phyloP scores from a whole-genome alignment of 2,888 invertebrate species.

The Gasteruption jaculator region DNA sequence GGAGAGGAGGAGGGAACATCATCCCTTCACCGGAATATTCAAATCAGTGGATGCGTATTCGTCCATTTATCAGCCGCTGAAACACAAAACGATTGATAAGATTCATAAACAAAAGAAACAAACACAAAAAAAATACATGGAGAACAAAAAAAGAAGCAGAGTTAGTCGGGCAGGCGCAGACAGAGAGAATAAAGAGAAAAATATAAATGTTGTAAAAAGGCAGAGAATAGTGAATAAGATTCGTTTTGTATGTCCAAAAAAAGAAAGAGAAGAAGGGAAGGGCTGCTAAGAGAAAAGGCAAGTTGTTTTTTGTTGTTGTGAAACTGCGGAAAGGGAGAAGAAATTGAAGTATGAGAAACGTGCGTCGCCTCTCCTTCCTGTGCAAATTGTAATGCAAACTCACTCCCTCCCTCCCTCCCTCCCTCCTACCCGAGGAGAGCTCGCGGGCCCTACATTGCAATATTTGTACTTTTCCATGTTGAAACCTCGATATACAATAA shows the following conservation, averaged over 20 bases:
- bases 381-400: conserved; percentile 23
- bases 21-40: conserved; percentile 38
- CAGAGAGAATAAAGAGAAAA: conserved; percentile 8
- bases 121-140: conserved; percentile 16
- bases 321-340: too few relatives aligned
- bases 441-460: conserved; percentile 52
- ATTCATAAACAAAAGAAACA: conserved; percentile 13
- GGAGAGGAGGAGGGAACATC: conserved; percentile 48
- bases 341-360: too few relatives aligned
- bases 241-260: too few relatives aligned
- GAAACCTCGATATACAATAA: conserved; percentile 53
- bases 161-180: conserved; percentile 13
- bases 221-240: too few relatives aligned
- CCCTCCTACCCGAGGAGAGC: conserved; percentile 50
- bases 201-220: conserved; percentile 10
- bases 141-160: conserved; percentile 14
- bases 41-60: too few relatives aligned
- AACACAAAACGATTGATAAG: too few relatives aligned
- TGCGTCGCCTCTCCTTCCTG: conserved; percentile 27
- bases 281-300: conserved; percentile 16
- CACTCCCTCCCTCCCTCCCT: conserved; percentile 41
- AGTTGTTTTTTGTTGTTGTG: too few relatives aligned
- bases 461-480: conserved; percentile 53
- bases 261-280: conserved; percentile 5
- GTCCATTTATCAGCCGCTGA: too few relatives aligned